Percentiles rank a stretch among this genome's conserved stretches.
Conservation (phyloP, 2,888 invertebrate genomes). For the Noctua fimbriata region DNA sequence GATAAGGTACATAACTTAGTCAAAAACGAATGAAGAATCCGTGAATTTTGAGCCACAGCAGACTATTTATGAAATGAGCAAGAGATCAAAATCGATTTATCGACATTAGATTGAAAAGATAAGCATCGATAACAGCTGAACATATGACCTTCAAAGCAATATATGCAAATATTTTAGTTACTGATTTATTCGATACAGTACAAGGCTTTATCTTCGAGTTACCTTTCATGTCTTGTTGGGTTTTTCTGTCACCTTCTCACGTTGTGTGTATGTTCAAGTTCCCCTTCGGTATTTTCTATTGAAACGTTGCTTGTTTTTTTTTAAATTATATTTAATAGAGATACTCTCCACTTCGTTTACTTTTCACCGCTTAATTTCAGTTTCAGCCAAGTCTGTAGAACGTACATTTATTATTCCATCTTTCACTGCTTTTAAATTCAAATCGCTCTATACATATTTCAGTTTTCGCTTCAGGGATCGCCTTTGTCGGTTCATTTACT, state of each 20-base stretch:
- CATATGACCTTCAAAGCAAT: constrained; percentile 25
- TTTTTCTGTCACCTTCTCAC: not conserved
- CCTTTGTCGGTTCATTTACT: constrained; percentile 23
- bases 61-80: constrained; percentile 10
- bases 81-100: constrained; percentile 48
- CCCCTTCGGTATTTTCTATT: not conserved
- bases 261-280: not conserved
- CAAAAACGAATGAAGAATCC: not conserved
- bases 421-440: constrained; percentile 38
- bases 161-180: constrained; percentile 38
- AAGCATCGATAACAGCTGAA: constrained; percentile 28
- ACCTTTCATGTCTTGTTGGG: constrained; percentile 11
- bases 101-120: constrained; percentile 29
- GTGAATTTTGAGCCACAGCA: not conserved
- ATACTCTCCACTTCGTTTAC: constrained; percentile 17
- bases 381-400: constrained; percentile 31
- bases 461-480: constrained; percentile 16
- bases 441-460: constrained; percentile 23
- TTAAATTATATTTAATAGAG: not conserved
- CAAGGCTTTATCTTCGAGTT: not conserved
- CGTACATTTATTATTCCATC: constrained; percentile 43
- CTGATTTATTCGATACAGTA: constrained; percentile 11
- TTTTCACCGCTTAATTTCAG: constrained; percentile 23
- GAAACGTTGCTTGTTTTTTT: constrained; percentile 1
- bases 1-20: not conserved